Conservation (phyloP, 2,113 vertebrate species). For the human region DNA sequence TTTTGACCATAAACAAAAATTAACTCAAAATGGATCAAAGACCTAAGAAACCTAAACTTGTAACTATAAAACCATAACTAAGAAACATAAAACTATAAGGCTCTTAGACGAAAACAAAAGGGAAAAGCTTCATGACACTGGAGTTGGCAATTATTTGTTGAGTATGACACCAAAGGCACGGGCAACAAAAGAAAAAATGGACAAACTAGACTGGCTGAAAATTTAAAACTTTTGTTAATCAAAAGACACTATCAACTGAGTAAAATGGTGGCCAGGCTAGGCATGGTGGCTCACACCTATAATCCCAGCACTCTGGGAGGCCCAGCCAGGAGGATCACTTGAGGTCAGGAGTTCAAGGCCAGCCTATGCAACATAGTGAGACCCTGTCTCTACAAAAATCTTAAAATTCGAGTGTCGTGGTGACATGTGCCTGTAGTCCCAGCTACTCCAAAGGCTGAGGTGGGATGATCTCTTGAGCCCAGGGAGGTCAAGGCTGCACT, state of each 20-base stretch:
- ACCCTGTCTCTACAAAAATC: no score
- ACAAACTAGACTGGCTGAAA: not conserved
- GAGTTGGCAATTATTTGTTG: not conserved
- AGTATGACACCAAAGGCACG: not conserved
- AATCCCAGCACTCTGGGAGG: no score
- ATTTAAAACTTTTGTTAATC: not conserved
- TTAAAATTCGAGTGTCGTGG: no score
- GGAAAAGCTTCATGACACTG: not conserved
- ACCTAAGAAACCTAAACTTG: not conserved
- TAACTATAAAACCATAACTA: not conserved
- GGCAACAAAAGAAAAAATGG: not conserved
- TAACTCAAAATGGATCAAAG: not conserved
- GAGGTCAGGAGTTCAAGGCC: no score
- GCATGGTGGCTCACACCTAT: no score
- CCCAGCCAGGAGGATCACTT: no score
- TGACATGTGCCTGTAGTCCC: no score
- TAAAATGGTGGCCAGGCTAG: not conserved
- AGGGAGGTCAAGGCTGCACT: no score
- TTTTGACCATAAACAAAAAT: not conserved
- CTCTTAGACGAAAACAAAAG: not conserved
- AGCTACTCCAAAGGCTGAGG: no score
- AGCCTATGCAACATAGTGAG: no score
- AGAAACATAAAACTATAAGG: not conserved
- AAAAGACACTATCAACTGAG: not conserved
- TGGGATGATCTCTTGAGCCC: no score